A percentile compares a stretch with the other conserved stretches of the same genome.
These are phyloP conservation scores for Vesta saturnalis DNA, from an alignment of 2,888 invertebrate species.

Conservation along the genomic window DNA sequence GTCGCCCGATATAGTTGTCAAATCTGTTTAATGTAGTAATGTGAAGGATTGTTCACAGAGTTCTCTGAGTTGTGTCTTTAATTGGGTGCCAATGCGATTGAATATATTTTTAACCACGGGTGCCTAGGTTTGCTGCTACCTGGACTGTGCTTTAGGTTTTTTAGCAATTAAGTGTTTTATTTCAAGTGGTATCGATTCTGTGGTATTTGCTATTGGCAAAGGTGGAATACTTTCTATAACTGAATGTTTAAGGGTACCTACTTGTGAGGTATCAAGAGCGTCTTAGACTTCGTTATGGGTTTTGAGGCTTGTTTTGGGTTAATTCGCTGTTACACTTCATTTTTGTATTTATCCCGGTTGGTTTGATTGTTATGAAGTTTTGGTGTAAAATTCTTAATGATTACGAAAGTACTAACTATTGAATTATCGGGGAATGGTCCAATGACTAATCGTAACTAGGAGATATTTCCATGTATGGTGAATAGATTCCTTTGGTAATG, in stretches of 20 bases:
- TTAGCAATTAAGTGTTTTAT: neutral
- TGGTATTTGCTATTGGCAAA: neutral
- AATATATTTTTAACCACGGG: neutral
- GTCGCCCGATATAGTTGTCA: neutral
- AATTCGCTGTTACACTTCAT: too few relatives aligned
- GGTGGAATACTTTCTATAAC: too few relatives aligned
- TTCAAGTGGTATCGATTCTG: neutral
- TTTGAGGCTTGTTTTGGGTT: neutral
- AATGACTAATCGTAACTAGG: neutral
- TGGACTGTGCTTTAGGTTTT: neutral
- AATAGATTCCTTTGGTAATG: neutral
- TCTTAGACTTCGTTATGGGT: neutral
- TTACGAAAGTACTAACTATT: too few relatives aligned
- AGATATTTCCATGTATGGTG: neutral
- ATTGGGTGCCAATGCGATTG: neutral
- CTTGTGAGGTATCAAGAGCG: neutral
- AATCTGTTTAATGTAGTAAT: neutral
- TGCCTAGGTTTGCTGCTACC: neutral
- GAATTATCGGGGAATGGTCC: too few relatives aligned
- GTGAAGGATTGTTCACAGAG: neutral
- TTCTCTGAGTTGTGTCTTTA: constrained; percentile 1
- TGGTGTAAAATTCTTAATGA: neutral
- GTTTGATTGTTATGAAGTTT: neutral
- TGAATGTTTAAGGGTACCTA: too few relatives aligned
- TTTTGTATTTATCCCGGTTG: neutral